Evolutionary conservation across 2,113 vertebrate genomes (phyloP).

Genomic region (Rhabdornis inornatus): DNA sequence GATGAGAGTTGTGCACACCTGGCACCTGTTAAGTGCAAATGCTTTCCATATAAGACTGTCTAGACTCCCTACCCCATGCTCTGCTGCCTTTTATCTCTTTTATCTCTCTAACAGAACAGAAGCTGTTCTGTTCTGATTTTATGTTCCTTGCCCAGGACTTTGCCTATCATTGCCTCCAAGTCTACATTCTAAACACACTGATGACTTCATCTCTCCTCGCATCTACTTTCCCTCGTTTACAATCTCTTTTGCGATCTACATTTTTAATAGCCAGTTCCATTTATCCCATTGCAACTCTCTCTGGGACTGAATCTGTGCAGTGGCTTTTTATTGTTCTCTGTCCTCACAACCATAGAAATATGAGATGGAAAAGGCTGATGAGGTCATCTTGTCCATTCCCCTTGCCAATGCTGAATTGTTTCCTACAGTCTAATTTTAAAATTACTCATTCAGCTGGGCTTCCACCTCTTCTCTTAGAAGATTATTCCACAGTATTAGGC

Average conservation of each 20-base stretch:
- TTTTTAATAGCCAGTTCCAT: background rate
- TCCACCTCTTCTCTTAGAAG: slow-evolving; percentile 27
- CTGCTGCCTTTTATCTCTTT: background rate
- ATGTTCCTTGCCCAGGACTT: background rate
- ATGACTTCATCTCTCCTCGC: background rate
- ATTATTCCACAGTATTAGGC: slow-evolving; percentile 41
- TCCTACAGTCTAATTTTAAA: slow-evolving; percentile 54
- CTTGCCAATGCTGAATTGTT: slow-evolving; percentile 42
- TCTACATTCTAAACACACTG: background rate
- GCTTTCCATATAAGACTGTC: background rate
- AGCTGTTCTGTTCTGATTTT: background rate
- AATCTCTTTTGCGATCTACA: background rate
- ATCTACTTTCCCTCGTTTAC: slow-evolving; percentile 8
- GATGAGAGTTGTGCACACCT: background rate
- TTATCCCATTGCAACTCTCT: background rate
- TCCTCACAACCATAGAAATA: slow-evolving; percentile 38
- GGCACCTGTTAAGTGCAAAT: background rate
- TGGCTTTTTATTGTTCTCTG: slow-evolving; percentile 47
- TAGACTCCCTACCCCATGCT: background rate
- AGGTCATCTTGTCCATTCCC: slow-evolving; percentile 45
- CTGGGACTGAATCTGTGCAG: background rate
- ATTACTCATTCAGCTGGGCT: slow-evolving; percentile 42
- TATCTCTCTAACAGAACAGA: no score
- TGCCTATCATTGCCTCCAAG: background rate
- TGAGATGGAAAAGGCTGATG: slow-evolving; percentile 53